Evolutionary conservation across 2,113 vertebrate species (phyloP).

Genomic region (Loxodonta africana): DNA sequence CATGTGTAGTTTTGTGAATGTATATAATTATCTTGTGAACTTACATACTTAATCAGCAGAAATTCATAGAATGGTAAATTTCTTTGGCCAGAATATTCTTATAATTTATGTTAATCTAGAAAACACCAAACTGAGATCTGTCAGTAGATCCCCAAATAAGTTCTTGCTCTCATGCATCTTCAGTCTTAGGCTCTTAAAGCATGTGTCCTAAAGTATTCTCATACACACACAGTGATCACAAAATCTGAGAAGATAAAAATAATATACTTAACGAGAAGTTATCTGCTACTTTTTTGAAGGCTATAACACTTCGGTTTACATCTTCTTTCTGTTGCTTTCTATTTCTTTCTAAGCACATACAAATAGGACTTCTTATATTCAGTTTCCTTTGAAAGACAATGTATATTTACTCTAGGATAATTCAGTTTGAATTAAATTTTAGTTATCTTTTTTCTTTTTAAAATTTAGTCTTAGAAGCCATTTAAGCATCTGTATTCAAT

Average conservation of each 20-base stretch:
- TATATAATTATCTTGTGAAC: neutral
- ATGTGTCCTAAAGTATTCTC: neutral
- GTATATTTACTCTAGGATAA: neutral
- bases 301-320: neutral
- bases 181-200: neutral
- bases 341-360: neutral
- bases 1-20: neutral
- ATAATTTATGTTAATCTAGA: slow-evolving; percentile 40
- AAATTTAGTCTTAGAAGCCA: neutral
- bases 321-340: slow-evolving; percentile 29
- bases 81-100: neutral
- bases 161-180: neutral
- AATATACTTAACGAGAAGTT: neutral
- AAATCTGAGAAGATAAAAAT: neutral
- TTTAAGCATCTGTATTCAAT: neutral
- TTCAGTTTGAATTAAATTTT: neutral
- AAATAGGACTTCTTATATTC: neutral
- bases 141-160: neutral
- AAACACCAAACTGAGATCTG: neutral
- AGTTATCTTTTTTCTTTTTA: neutral
- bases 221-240: neutral
- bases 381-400: neutral
- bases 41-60: neutral
- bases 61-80: neutral
- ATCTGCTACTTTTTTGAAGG: neutral